Percentiles rank a stretch among this genome's conserved stretches.
These are phyloP conservation scores for Eugnorisma glareosa DNA, from an alignment of 2,888 invertebrate species.

Conservation along the genomic window DNA sequence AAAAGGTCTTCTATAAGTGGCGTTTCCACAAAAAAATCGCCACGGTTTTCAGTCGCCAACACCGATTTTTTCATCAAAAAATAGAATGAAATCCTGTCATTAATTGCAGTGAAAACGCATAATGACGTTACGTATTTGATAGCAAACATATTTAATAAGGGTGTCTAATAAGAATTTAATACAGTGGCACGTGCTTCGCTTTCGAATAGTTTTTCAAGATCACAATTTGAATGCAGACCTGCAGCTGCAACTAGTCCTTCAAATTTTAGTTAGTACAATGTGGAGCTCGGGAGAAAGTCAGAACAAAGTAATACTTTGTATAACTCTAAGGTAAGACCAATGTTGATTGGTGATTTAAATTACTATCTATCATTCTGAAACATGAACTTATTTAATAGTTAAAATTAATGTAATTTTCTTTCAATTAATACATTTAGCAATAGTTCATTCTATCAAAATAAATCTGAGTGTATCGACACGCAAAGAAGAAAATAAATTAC, in stretches of 20 bases:
- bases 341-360: background rate
- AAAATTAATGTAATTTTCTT: no score
- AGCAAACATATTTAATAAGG: background rate
- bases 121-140: background rate
- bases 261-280: slow-evolving; percentile 38
- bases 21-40: background rate
- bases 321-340: slow-evolving; percentile 79
- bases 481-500: no score
- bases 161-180: background rate
- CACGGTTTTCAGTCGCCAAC: no score
- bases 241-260: slow-evolving; percentile 60
- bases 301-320: slow-evolving; percentile 77
- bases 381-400: background rate
- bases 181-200: background rate
- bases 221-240: slow-evolving; percentile 42
- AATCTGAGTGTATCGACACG: no score
- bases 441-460: background rate
- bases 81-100: background rate
- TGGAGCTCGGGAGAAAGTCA: slow-evolving; percentile 83
- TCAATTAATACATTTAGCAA: background rate
- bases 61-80: no score
- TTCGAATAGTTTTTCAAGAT: background rate
- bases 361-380: background rate
- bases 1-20: no score
- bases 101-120: background rate